Evolutionary conservation across 2,797 vertebrate genomes (phyloP).

Genomic region (Phyllotis vaccarum): DNA sequence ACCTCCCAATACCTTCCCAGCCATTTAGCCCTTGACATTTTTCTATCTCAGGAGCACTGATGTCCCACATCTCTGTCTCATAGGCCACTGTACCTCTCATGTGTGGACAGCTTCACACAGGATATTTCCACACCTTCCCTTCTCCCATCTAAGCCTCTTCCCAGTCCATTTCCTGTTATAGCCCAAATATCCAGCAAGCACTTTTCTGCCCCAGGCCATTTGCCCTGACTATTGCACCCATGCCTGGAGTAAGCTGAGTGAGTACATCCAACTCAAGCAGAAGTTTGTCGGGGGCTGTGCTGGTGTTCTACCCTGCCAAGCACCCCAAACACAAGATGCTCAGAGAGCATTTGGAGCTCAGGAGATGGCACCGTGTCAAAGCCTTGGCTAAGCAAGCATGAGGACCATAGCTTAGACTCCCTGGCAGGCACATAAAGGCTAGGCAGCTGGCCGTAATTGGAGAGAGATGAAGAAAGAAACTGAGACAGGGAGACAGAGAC

Average conservation of each 20-base stretch:
- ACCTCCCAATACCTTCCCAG: accelerated
- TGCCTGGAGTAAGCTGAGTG: not conserved
- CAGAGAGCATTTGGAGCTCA: not conserved
- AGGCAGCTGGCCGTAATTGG: not conserved
- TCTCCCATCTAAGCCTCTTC: no score
- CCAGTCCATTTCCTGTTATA: not conserved
- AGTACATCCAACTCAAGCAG: not conserved
- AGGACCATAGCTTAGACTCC: not conserved
- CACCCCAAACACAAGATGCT: not conserved
- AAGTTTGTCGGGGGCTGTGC: not conserved
- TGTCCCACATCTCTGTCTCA: not conserved
- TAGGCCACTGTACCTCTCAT: not conserved
- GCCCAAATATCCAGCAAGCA: not conserved
- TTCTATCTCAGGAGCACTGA: not conserved
- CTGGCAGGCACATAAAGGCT: not conserved
- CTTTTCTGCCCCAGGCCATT: not conserved
- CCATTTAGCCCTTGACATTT: accelerated
- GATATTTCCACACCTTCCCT: not conserved
- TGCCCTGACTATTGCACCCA: not conserved
- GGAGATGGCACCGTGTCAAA: not conserved
- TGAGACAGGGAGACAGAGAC: not conserved
- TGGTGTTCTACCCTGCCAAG: not conserved
- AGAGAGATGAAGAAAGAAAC: not conserved
- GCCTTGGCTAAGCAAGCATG: not conserved
- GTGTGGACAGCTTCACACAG: not conserved